phyloP scores from a whole-genome alignment of 2,797 vertebrate genomes.

The Phaenicophaeus curvirostris region DNA sequence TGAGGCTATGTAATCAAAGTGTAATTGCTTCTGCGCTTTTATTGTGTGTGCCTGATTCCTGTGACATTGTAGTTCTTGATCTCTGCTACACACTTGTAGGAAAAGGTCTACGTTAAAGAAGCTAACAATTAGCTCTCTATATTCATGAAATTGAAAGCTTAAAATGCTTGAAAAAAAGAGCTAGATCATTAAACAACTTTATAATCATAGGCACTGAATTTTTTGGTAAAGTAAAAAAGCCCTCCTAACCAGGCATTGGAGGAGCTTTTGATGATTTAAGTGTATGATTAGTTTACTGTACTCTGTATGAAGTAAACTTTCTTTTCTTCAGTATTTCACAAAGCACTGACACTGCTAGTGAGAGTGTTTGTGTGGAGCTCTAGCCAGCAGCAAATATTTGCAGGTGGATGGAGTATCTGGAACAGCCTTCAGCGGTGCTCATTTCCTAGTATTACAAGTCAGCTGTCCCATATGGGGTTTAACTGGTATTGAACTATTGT shows the following conservation, averaged over 20 bases:
- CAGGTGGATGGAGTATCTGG: constrained; percentile 47
- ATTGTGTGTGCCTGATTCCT: background rate
- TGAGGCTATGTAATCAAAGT: background rate
- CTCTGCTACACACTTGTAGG: fast-evolving
- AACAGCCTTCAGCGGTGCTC: background rate
- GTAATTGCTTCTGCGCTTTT: background rate
- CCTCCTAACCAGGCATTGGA: background rate
- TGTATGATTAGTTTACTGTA: background rate
- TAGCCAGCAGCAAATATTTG: constrained; percentile 30
- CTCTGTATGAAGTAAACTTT: background rate
- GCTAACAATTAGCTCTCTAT: background rate
- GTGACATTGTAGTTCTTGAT: background rate
- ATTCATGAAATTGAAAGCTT: background rate
- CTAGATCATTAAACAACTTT: background rate
- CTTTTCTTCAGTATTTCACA: background rate
- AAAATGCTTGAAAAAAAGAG: background rate
- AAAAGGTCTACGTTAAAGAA: background rate
- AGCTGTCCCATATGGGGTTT: constrained; percentile 14
- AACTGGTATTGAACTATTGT: constrained; percentile 59
- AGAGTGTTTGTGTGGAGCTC: background rate
- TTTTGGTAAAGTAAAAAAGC: background rate
- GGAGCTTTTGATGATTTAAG: background rate
- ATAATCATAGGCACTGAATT: background rate
- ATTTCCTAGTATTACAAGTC: constrained; percentile 26
- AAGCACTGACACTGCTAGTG: background rate